Percentiles rank a stretch among this genome's conserved stretches.
Conservation (phyloP, 2,888 invertebrate species). For the Smittia sp. region DNA sequence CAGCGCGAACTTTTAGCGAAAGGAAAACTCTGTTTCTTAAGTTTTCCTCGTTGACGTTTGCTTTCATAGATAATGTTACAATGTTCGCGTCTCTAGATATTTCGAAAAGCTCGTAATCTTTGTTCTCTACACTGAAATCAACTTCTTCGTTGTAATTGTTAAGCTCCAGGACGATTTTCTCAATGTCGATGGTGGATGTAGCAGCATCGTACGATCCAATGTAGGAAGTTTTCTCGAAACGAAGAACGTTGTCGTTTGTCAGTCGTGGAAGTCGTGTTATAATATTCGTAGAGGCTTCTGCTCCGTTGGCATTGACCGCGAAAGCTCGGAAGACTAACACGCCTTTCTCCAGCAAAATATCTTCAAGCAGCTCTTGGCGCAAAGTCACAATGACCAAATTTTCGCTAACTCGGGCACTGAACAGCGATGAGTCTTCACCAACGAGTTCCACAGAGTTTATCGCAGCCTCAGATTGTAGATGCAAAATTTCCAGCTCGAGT, state of each 20-base stretch:
- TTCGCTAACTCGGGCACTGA: not conserved
- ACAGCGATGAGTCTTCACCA: not conserved
- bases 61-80: not conserved
- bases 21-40: conserved; percentile 42
- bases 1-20: conserved; percentile 43
- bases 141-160: conserved; percentile 41
- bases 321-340: not conserved
- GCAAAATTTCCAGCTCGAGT: not conserved
- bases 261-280: not conserved
- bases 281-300: not conserved
- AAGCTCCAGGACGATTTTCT: conserved; percentile 10
- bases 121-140: conserved; percentile 41
- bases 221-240: conserved; percentile 22
- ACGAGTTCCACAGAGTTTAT: not conserved
- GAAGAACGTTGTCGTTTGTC: not conserved
- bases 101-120: conserved; percentile 10
- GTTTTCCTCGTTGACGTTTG: conserved; percentile 40
- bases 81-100: not conserved
- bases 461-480: not conserved
- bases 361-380: not conserved
- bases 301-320: not conserved
- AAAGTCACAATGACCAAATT: not conserved
- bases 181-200: not conserved
- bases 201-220: not conserved
- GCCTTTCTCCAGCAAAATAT: not conserved